A percentile compares a stretch with the other conserved stretches of the same genome.
phyloP scores from a whole-genome alignment of 2,888 invertebrate genomes.

The Parnassius glacialis region DNA sequence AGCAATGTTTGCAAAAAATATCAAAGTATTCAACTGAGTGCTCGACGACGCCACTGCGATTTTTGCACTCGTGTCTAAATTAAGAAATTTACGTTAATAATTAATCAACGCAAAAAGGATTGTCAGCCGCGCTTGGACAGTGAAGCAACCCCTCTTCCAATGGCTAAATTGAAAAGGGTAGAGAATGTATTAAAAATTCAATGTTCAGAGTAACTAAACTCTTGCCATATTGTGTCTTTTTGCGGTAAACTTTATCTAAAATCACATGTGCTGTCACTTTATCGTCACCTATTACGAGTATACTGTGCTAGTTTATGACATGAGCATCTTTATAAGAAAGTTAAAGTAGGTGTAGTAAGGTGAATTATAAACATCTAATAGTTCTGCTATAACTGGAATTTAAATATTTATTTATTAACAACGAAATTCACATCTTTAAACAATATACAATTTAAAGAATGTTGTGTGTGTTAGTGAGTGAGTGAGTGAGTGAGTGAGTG shows the following conservation, averaged over 20 bases:
- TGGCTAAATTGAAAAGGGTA: constrained; percentile 79
- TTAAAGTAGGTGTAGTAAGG: no score
- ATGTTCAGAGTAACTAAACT: constrained; percentile 54
- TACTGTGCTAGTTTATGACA: no score
- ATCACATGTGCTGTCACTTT: constrained; percentile 29
- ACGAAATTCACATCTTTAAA: no score
- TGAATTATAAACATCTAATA: no score
- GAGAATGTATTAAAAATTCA: constrained; percentile 71
- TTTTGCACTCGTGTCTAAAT: constrained; percentile 69
- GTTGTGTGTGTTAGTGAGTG: no score
- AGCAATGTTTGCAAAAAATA: no score
- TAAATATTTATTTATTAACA: no score
- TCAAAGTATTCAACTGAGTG: constrained; percentile 27
- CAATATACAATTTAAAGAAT: no score
- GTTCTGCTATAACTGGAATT: no score
- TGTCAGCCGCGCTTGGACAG: constrained; percentile 76
- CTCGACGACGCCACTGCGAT: constrained; percentile 42
- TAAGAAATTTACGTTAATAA: constrained; percentile 77
- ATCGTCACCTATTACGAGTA: no score
- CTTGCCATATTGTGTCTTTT: constrained; percentile 31
- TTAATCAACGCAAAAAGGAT: constrained; percentile 76
- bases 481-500: no score
- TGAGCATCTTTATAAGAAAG: no score
- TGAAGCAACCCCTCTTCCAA: constrained; percentile 70
- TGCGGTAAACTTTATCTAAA: constrained; percentile 43